Percentiles rank a stretch among this genome's conserved stretches.
Evolutionary conservation across 1,140 invertebrate species (phyloP).

Genomic region (Cydia pomonella): DNA sequence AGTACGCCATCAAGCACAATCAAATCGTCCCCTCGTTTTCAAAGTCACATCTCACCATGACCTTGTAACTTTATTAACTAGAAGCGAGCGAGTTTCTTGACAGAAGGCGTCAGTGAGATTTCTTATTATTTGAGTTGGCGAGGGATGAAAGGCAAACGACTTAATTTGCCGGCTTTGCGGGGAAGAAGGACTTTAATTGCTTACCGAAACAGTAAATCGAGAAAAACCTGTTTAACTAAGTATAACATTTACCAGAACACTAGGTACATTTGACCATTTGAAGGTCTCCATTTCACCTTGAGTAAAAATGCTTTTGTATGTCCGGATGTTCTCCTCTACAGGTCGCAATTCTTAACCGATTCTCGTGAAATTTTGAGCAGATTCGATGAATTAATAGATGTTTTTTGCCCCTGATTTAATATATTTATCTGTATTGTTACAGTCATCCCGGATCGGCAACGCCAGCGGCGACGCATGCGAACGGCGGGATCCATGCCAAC

Average conservation of each 20-base stretch:
- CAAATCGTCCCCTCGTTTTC: neutral
- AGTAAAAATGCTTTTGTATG: no score
- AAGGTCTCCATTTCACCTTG: no score
- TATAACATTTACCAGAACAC: neutral
- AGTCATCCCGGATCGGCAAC: conserved; percentile 62
- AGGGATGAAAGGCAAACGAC: neutral
- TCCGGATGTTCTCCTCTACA: no score
- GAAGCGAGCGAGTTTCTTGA: neutral
- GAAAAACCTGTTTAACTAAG: conserved; percentile 36
- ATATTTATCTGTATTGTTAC: no score
- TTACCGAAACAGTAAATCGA: conserved; percentile 29
- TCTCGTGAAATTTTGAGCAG: no score
- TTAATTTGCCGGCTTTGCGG: neutral
- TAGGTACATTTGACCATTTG: no score
- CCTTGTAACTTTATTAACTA: neutral
- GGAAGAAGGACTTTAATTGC: neutral
- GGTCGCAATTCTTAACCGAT: no score
- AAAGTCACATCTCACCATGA: neutral
- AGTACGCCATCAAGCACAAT: no score
- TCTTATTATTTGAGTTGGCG: conserved; percentile 3
- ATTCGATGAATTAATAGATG: no score
- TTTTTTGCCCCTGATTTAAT: no score
- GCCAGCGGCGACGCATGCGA: conserved; percentile 88
- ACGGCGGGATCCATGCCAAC: conserved; percentile 93
- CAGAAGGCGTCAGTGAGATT: conserved; percentile 6